A percentile compares a stretch with the other conserved stretches of the same genome.
These are phyloP conservation scores for Dendrophyllia cribrosa DNA, from an alignment of 64 coral and sea anemone species.

Conservation along the genomic window DNA sequence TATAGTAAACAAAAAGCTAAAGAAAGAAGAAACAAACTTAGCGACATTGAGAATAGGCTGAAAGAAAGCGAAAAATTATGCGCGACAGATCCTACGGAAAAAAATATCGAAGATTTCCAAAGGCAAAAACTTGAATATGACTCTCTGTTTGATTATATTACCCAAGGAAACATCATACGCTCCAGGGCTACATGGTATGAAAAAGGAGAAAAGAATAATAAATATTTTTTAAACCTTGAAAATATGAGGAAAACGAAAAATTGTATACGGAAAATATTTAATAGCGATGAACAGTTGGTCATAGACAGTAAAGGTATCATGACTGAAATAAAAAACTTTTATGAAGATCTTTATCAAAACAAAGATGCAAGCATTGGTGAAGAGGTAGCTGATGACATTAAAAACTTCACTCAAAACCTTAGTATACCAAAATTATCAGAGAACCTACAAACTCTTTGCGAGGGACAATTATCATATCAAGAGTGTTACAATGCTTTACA, in stretches of 20 bases:
- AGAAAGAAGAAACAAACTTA: background rate
- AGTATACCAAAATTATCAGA: background rate
- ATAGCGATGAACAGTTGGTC: background rate
- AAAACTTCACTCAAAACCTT: background rate
- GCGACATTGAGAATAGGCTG: background rate
- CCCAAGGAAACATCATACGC: too few species aligned
- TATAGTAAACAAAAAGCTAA: background rate
- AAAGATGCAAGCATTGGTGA: background rate
- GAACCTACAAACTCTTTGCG: background rate
- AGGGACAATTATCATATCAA: background rate
- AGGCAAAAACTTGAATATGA: too few species aligned
- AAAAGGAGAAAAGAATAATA: background rate
- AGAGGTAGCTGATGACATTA: background rate
- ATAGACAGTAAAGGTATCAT: background rate
- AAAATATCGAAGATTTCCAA: background rate
- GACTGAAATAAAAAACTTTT: background rate
- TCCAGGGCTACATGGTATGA: background rate
- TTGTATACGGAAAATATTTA: background rate
- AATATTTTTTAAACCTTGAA: background rate
- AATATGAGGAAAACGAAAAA: background rate
- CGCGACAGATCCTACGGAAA: background rate
- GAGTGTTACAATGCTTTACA: background rate
- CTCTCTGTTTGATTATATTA: too few species aligned
- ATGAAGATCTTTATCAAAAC: background rate
- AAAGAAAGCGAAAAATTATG: background rate